Evolutionary conservation across 2,113 vertebrate species (phyloP).

Genomic region (Nymphicus hollandicus): DNA sequence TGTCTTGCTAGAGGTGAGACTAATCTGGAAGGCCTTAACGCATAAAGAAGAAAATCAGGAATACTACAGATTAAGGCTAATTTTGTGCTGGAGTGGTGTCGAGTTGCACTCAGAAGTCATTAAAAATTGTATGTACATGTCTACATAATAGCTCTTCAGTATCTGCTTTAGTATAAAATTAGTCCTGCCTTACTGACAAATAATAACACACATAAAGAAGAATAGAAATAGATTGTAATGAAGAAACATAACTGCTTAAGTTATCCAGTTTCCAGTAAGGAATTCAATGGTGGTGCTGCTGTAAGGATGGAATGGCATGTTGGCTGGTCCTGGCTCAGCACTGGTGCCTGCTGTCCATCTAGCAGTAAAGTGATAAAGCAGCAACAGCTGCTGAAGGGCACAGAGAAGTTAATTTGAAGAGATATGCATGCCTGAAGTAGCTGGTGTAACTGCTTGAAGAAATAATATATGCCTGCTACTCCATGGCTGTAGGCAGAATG

Average conservation of each 20-base stretch:
- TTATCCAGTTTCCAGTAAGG: background rate
- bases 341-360: background rate
- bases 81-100: background rate
- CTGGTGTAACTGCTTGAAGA: background rate
- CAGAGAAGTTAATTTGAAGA: background rate
- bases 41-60: background rate
- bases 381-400: slow-evolving; percentile 24
- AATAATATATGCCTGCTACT: background rate
- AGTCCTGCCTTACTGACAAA: background rate
- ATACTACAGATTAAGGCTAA: background rate
- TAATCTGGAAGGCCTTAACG: background rate
- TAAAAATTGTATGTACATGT: background rate
- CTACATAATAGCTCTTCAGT: background rate
- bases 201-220: background rate
- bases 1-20: background rate
- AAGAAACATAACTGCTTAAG: background rate
- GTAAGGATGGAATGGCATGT: background rate
- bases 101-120: background rate
- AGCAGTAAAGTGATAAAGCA: background rate
- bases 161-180: background rate
- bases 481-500: background rate
- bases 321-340: background rate
- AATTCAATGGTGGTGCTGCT: background rate
- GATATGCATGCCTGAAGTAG: background rate
- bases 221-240: background rate